These are phyloP conservation scores for Rotaria macrura DNA, from an alignment of 2,888 invertebrate species.

Conservation along the genomic window DNA sequence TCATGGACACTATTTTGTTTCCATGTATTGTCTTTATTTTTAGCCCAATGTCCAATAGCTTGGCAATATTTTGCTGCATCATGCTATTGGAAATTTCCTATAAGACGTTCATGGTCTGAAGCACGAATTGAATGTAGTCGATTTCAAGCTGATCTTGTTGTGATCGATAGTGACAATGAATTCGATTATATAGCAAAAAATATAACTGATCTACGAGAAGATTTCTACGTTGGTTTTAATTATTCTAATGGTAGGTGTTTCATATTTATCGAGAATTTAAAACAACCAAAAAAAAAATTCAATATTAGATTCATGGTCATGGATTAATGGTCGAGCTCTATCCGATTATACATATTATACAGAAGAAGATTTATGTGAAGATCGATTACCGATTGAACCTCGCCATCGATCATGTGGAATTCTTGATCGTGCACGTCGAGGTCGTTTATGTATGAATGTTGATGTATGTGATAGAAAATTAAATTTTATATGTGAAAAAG, in stretches of 20 bases:
- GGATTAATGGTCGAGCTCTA: neutral
- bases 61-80: slow-evolving; percentile 20
- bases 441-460: slow-evolving; percentile 17
- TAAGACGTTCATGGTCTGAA: neutral
- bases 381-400: neutral
- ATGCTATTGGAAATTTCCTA: slow-evolving; percentile 12
- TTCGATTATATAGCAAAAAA: slow-evolving; percentile 19
- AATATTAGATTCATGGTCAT: neutral
- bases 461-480: slow-evolving; percentile 8
- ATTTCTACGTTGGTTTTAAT: slow-evolving; percentile 5
- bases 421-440: slow-evolving; percentile 3
- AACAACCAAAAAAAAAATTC: too few relatives aligned
- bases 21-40: neutral
- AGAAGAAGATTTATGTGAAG: neutral
- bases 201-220: neutral
- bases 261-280: neutral
- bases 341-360: slow-evolving; percentile 7
- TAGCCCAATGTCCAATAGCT: neutral
- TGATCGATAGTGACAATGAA: slow-evolving; percentile 19
- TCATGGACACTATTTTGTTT: neutral
- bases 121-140: neutral
- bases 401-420: slow-evolving; percentile 17
- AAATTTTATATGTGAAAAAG: slow-evolving; percentile 21
- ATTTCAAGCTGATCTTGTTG: neutral
- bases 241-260: slow-evolving; percentile 5